phyloP scores from a whole-genome alignment of 2,113 vertebrate genomes.

The Mionectes macconnelli region DNA sequence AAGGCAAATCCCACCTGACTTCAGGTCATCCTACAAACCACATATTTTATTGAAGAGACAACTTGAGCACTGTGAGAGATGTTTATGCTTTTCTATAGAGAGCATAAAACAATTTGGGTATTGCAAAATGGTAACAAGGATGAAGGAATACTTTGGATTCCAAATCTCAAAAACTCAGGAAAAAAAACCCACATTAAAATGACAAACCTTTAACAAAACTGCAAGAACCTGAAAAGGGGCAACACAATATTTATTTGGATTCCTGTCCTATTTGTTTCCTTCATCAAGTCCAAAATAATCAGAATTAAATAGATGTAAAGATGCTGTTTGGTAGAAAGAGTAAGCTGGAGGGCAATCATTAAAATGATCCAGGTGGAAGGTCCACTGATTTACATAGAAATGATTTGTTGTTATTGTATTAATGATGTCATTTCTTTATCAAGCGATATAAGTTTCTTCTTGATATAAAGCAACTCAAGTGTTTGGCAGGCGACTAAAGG shows the following conservation, averaged over 20 bases:
- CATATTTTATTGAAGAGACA: background rate
- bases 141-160: background rate
- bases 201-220: background rate
- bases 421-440: slow-evolving; percentile 31
- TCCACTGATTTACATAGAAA: slow-evolving; percentile 3
- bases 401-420: background rate
- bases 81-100: background rate
- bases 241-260: background rate
- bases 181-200: rapidly evolving
- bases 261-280: background rate
- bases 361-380: background rate
- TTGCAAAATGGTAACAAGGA: background rate
- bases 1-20: background rate
- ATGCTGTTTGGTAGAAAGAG: background rate
- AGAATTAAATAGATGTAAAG: background rate
- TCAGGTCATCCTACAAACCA: background rate
- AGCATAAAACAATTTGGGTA: background rate
- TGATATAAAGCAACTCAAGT: background rate
- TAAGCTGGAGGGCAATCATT: background rate
- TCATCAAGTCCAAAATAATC: background rate
- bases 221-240: background rate
- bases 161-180: background rate
- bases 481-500: slow-evolving; percentile 21
- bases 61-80: background rate
- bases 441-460: background rate